phyloP scores from a whole-genome alignment of 2,888 invertebrate species.

The Polyommatus iphigenia region DNA sequence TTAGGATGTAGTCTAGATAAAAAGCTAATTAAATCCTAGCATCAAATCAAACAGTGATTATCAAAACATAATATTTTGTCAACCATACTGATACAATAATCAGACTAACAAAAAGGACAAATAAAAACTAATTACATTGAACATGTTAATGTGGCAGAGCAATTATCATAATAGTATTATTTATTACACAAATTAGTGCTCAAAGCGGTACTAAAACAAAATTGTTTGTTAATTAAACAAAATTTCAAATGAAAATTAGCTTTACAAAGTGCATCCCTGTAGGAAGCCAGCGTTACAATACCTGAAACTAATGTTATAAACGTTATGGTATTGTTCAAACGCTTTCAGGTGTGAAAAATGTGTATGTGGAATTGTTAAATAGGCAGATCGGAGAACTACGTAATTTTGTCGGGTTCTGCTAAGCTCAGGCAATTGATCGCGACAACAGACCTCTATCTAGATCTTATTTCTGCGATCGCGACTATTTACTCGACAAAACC shows the following conservation, averaged over 20 bases:
- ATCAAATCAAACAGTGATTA: not conserved
- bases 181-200: conserved; percentile 3
- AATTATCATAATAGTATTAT: conserved; percentile 3
- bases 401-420: no score
- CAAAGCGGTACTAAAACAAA: conserved; percentile 7
- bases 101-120: not conserved
- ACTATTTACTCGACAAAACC: no score
- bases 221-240: conserved; percentile 17
- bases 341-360: no score
- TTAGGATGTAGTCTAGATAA: no score
- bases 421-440: no score
- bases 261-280: not conserved
- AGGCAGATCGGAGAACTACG: no score
- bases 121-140: conserved; percentile 8
- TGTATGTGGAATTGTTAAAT: no score
- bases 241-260: conserved; percentile 11
- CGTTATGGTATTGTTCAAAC: no score
- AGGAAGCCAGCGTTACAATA: not conserved
- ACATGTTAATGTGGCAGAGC: not conserved
- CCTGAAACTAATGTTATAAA: not conserved
- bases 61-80: not conserved
- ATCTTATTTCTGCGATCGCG: no score
- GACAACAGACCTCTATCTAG: no score
- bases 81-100: not conserved
- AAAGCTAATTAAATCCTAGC: no score